Conservation (phyloP, 1,140 invertebrate species). For the Bombus turneri region DNA sequence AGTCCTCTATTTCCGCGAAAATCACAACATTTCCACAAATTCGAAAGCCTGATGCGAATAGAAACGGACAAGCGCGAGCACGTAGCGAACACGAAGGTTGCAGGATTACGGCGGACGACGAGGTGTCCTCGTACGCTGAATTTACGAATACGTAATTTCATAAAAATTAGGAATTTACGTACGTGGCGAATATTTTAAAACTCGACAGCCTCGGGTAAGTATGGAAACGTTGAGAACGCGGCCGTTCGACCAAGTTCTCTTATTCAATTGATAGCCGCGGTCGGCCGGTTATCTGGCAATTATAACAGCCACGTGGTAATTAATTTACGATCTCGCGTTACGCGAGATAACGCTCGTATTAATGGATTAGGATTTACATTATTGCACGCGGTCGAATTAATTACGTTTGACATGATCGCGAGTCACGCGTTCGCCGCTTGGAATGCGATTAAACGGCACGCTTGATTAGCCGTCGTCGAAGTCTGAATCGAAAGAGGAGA, state of each 20-base stretch:
- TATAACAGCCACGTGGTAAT: constrained; percentile 23
- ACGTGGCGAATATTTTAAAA: no score
- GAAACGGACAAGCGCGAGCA: no score
- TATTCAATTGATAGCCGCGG: constrained; percentile 3
- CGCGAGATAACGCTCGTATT: constrained; percentile 42
- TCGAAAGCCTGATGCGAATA: not conserved
- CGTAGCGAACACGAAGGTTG: no score
- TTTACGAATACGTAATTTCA: no score
- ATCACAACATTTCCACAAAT: not conserved
- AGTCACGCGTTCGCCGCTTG: constrained; percentile 1
- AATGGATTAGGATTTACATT: constrained; percentile 49
- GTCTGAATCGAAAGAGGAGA: not conserved
- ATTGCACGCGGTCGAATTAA: constrained; percentile 32
- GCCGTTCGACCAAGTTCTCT: not conserved
- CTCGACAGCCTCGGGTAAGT: no score
- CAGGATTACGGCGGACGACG: no score
- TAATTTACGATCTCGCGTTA: constrained; percentile 22
- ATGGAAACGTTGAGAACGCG: no score
- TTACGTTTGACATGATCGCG: not conserved
- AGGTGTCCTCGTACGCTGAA: no score
- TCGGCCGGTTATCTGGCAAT: constrained; percentile 6
- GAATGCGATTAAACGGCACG: constrained; percentile 36
- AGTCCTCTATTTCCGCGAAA: not conserved
- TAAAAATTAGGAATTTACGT: no score
- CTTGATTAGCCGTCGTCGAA: constrained; percentile 15